Conservation (phyloP, 2,113 vertebrate genomes). For the Turnix velox region DNA sequence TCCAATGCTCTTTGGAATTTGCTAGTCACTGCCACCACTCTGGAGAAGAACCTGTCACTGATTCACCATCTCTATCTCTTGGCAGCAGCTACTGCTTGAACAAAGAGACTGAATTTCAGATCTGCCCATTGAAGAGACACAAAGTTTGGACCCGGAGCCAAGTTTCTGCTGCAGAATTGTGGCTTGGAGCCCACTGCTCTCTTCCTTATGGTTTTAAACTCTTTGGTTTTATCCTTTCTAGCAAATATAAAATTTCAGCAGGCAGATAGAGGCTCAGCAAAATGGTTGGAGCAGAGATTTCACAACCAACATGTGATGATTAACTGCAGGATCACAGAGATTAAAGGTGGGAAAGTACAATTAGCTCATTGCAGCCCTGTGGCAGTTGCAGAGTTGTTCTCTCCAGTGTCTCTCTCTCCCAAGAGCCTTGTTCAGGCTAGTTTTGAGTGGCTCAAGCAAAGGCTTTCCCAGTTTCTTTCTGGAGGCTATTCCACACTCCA, state of each 20-base stretch:
- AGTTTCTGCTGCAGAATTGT: background rate
- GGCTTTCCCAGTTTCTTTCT: conserved; percentile 15
- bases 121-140: background rate
- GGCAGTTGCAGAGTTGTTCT: conserved; percentile 21
- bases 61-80: background rate
- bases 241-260: background rate
- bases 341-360: conserved; percentile 40
- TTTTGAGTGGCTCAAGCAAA: conserved; percentile 36
- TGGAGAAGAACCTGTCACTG: background rate
- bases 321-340: conserved; percentile 52
- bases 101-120: background rate
- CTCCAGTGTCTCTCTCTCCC: background rate
- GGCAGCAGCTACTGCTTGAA: background rate
- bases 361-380: conserved; percentile 50
- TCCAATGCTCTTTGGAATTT: background rate
- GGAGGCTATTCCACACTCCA: background rate
- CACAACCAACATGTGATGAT: conserved; percentile 42
- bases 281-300: conserved; percentile 50
- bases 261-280: background rate
- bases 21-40: background rate
- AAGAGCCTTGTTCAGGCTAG: conserved; percentile 58
- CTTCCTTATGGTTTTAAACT: background rate
- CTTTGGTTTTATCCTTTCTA: background rate
- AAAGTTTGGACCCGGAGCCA: background rate
- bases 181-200: background rate